phyloP scores from a whole-genome alignment of 2,888 invertebrate species.

The Prenolepis imparis region DNA sequence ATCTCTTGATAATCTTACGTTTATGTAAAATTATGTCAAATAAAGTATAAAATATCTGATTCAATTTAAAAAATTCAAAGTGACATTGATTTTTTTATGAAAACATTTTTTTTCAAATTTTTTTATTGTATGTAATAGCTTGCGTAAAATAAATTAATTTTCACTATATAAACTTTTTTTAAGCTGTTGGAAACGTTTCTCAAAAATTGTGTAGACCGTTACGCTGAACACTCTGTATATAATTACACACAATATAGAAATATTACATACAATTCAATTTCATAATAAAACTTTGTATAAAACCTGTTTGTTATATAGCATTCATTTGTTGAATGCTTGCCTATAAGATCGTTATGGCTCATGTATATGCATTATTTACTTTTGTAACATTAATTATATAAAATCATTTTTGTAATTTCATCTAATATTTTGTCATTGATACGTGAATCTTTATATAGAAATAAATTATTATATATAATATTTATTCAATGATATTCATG shows the following conservation, averaged over 20 bases:
- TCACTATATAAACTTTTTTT: too few species aligned
- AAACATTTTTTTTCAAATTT: too few species aligned
- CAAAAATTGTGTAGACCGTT: too few species aligned
- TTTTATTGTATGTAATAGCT: too few species aligned
- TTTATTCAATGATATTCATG: constrained; percentile 27
- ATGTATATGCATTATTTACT: constrained; percentile 70
- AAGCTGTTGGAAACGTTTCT: too few species aligned
- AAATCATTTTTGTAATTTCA: constrained; percentile 48
- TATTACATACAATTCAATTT: constrained; percentile 69
- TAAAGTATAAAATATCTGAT: too few species aligned
- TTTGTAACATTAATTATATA: constrained; percentile 64
- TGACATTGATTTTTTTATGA: too few species aligned
- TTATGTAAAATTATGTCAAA: too few species aligned
- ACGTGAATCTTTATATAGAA: constrained; percentile 25
- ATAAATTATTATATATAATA: constrained; percentile 16
- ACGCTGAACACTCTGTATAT: too few species aligned
- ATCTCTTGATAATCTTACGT: too few species aligned
- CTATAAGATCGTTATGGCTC: constrained; percentile 61
- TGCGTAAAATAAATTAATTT: too few species aligned
- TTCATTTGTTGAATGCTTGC: constrained; percentile 67
- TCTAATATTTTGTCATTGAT: constrained; percentile 30
- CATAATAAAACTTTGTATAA: constrained; percentile 73
- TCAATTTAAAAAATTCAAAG: too few species aligned
- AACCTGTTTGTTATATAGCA: constrained; percentile 67
- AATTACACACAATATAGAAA: constrained; percentile 72